Evolutionary conservation across 2,888 invertebrate genomes (phyloP).

Genomic region (Polymixis flavicincta): DNA sequence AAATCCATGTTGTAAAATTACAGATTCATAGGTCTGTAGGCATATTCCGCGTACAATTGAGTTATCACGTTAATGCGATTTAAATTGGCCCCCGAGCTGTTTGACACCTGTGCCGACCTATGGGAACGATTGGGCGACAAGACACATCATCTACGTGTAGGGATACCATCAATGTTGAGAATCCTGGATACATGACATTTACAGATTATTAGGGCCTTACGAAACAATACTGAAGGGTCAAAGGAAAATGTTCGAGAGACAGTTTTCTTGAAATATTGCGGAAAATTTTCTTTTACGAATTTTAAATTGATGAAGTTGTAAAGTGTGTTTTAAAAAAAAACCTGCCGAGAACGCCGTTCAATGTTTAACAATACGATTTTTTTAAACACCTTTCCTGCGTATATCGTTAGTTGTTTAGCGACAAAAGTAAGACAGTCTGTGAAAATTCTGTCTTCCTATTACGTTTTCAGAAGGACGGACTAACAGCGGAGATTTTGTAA

Average conservation of each 20-base stretch:
- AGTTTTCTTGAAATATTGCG: neutral
- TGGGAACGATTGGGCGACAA: slow-evolving; percentile 76
- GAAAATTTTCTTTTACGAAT: neutral
- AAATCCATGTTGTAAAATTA: slow-evolving; percentile 47
- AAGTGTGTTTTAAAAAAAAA: neutral
- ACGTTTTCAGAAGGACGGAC: too few relatives aligned
- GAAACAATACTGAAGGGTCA: neutral
- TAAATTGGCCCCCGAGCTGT: slow-evolving; percentile 83
- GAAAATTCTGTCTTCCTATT: too few relatives aligned
- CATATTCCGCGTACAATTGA: slow-evolving; percentile 81
- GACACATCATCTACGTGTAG: slow-evolving; percentile 55
- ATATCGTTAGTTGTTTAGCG: too few relatives aligned
- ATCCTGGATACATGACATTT: neutral
- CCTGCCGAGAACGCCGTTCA: too few relatives aligned
- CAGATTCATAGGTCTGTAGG: slow-evolving; percentile 66
- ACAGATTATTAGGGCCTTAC: neutral
- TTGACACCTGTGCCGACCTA: slow-evolving; percentile 82
- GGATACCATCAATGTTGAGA: slow-evolving; percentile 20
- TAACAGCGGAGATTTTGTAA: too few relatives aligned
- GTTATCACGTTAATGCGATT: slow-evolving; percentile 88
- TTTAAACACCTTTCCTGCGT: too few relatives aligned
- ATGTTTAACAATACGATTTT: too few relatives aligned
- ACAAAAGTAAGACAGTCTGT: too few relatives aligned
- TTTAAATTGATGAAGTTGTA: neutral
- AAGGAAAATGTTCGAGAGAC: too few relatives aligned